phyloP scores from a whole-genome alignment of 2,113 vertebrate species.

The Cinclus mexicanus region DNA sequence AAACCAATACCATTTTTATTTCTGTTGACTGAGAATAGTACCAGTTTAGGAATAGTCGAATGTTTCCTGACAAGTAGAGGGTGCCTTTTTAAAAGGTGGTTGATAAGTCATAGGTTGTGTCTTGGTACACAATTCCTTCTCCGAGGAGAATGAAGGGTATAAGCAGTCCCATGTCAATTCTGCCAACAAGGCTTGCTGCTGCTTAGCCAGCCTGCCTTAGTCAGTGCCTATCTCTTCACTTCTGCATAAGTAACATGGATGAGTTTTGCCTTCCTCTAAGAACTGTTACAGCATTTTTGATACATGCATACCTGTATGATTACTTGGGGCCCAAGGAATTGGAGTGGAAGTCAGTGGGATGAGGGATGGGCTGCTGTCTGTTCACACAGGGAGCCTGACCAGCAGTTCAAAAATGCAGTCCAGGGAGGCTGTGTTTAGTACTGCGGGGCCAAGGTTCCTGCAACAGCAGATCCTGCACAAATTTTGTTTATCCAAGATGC shows the following conservation, averaged over 20 bases:
- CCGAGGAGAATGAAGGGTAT: not conserved
- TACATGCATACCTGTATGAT: not conserved
- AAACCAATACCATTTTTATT: not conserved
- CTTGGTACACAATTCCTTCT: not conserved
- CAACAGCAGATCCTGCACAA: not conserved
- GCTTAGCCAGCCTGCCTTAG: not conserved
- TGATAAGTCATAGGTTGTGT: not conserved
- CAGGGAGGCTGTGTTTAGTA: not conserved
- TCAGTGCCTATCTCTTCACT: not conserved
- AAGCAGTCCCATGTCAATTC: not conserved
- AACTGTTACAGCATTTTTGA: not conserved
- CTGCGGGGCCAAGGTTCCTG: not conserved
- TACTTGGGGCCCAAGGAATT: not conserved
- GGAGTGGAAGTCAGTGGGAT: rapidly evolving
- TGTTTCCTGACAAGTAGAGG: not conserved
- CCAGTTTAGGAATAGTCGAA: not conserved
- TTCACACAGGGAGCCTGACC: not conserved
- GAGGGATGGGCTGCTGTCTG: not conserved
- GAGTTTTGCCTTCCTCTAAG: not conserved
- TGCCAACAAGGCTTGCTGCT: not conserved
- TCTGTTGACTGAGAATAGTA: not conserved
- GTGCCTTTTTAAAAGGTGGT: not conserved
- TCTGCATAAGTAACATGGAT: not conserved
- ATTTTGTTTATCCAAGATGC: not conserved
- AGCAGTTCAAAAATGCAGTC: not conserved